Conservation (phyloP, 2,113 vertebrate species). For the Passer montanus region DNA sequence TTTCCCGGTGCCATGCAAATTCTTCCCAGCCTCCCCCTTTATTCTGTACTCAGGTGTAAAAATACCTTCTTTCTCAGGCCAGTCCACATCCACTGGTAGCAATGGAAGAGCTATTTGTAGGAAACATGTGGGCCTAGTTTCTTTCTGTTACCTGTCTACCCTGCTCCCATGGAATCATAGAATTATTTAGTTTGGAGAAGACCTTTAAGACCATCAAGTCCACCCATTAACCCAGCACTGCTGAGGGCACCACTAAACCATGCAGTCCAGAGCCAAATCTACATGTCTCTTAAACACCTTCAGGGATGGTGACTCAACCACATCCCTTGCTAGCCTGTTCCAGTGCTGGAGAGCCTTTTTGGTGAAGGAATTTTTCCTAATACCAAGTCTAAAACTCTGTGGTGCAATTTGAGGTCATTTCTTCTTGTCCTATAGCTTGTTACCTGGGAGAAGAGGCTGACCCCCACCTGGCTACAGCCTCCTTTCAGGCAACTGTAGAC, state of each 20-base stretch:
- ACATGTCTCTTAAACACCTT: background rate
- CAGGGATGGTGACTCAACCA: background rate
- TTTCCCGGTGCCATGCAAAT: background rate
- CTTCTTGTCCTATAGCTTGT: background rate
- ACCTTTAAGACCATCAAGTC: background rate
- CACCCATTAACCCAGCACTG: background rate
- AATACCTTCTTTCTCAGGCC: background rate
- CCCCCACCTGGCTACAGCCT: background rate
- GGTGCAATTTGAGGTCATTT: accelerated
- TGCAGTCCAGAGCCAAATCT: background rate
- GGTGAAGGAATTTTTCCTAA: background rate
- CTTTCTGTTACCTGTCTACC: background rate
- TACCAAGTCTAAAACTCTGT: background rate
- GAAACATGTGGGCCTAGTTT: background rate
- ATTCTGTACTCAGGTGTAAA: background rate
- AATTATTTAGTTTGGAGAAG: background rate
- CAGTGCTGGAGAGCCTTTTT: background rate
- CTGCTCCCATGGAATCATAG: background rate
- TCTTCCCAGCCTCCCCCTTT: background rate
- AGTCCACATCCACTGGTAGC: accelerated
- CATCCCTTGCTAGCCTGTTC: background rate
- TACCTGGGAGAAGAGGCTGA: background rate
- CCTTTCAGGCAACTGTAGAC: background rate
- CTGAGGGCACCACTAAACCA: background rate
- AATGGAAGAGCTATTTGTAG: background rate